Conservation (phyloP, 2,797 vertebrate genomes). For the Cirrhinus mrigala region DNA sequence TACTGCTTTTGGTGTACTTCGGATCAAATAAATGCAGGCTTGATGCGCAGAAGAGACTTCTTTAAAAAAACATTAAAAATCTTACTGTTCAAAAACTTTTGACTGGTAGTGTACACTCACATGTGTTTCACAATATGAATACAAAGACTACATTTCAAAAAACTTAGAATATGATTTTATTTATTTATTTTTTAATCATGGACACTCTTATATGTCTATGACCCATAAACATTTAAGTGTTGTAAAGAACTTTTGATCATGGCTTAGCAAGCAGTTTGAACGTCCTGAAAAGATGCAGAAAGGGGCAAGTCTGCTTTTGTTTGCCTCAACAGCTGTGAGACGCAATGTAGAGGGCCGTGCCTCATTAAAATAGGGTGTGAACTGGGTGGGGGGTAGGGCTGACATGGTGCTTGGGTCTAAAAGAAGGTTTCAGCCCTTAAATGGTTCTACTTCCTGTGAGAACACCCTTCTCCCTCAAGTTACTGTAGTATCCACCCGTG, state of each 20-base stretch:
- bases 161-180: background rate
- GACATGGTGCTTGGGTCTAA: constrained; percentile 31
- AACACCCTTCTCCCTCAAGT: constrained; percentile 32
- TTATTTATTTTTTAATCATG: background rate
- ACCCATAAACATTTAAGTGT: background rate
- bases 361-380: constrained; percentile 61
- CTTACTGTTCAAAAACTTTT: too few species aligned
- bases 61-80: too few species aligned
- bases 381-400: constrained; percentile 13
- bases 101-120: background rate
- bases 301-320: constrained; percentile 57
- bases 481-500: constrained; percentile 14
- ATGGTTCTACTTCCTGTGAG: constrained; percentile 57
- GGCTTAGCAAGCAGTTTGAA: background rate
- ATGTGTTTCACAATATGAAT: background rate
- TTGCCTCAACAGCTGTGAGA: constrained; percentile 62
- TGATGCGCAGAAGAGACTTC: too few species aligned
- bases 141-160: background rate
- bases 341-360: constrained; percentile 52
- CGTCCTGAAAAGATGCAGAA: constrained; percentile 8
- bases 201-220: background rate
- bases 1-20: too few species aligned
- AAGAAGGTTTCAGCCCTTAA: constrained; percentile 41
- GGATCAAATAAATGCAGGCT: too few species aligned
- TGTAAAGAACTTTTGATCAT: constrained; percentile 16